Conservation (phyloP, 2,113 vertebrate genomes). For the Semnornis frantzii region DNA sequence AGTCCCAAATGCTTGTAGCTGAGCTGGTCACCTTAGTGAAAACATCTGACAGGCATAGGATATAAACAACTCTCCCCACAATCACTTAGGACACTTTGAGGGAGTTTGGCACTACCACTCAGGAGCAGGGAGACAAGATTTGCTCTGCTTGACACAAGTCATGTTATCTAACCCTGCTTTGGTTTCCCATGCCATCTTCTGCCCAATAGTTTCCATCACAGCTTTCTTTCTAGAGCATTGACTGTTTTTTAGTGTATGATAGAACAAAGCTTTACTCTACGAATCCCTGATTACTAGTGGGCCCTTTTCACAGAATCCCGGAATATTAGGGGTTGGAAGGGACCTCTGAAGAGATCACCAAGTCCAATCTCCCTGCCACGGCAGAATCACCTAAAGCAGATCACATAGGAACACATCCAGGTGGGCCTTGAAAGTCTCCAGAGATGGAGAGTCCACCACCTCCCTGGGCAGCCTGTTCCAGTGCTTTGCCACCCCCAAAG, state of each 20-base stretch:
- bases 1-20: background rate
- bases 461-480: too few relatives aligned
- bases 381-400: too few relatives aligned
- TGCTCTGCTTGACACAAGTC: accelerated
- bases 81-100: background rate
- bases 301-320: background rate
- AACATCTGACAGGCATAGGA: background rate
- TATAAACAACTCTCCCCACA: background rate
- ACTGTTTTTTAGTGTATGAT: background rate
- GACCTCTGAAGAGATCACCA: too few relatives aligned
- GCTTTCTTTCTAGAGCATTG: background rate
- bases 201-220: background rate
- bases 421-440: too few relatives aligned
- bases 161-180: background rate
- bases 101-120: background rate
- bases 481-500: too few relatives aligned
- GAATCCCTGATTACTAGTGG: accelerated
- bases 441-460: too few relatives aligned
- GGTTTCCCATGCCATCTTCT: background rate
- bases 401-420: too few relatives aligned
- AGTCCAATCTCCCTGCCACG: too few relatives aligned
- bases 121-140: background rate
- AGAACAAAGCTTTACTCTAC: background rate
- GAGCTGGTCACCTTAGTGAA: background rate
- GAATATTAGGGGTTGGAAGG: too few relatives aligned